Evolutionary conservation across 2,888 invertebrate species (phyloP), one percentile per base, ranked within the genome.

Genomic region (Xestia sexstrigata): DNA sequence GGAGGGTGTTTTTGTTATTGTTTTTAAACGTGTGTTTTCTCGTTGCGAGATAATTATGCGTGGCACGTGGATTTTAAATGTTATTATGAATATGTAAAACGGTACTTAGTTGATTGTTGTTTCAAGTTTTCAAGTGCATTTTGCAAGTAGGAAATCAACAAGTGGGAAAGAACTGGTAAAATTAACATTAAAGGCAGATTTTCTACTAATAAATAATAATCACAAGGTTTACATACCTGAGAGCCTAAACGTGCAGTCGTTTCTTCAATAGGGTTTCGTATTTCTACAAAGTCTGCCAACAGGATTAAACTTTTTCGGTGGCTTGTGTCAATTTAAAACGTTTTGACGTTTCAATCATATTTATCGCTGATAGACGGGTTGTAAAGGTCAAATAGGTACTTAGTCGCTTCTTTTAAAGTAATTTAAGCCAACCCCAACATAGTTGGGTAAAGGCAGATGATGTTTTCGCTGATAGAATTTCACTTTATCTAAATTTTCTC

Each of bases 1-100:
- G 20, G 9, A 65, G 17, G n/a, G 8, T 63, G 26, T 55, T 74
- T 60, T 42, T 63, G 42, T 81, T 68, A 68, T 66, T 62, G 39
- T 81, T 67, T 66, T 35, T 45, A 23, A 62, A 17, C 11, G 69
- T 30, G 9, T 45, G 17, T 17, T 15, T 8, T 26, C 39, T 26
- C 39, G 42, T 70, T 20, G 26, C 11, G 39, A 42, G 20, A 42
- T 52, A 42, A 42, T 52, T 63, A 20, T n/a, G 30, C 17, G 8
- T 58, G 26, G 13, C 15, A 13, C 5, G 26, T n/a, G 23, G 35
- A 13, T 71, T 47, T n/a, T 5, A 35, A 47, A 35, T 2, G 45
- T 3, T 26, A 4, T 17, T 20, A 9, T 11, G 11, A 17, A n/a
- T 70, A 13, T 42, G 26, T 60, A 8, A 9, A 42, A 30, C 15